Base-by-base conservation (phyloP, 2,888 invertebrate species). In the Drosophila borealis region DNA sequence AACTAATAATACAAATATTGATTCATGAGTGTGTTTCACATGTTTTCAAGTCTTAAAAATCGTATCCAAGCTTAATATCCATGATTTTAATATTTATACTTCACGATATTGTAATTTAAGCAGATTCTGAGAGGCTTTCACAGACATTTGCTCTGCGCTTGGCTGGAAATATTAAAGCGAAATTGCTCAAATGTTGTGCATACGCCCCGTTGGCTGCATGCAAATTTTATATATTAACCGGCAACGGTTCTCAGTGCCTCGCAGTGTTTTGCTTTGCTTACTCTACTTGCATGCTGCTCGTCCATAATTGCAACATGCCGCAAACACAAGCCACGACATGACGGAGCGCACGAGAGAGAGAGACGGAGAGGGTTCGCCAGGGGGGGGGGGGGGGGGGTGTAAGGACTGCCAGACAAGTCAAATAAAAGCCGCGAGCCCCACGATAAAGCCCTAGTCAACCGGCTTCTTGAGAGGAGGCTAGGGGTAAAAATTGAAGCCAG, bases 241-340 rank as follows among this genome's bases (percentile, higher is more conserved):
- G 74, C 76, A 61, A 49, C 42, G 48, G 59, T 44, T 48, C 74
- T 70, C 70, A 74, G 74, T 70, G 66, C 69, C 61, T 64, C 54
- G 57, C 55, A 44, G 66, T 74, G 59, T 44, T 57, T 55, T 39
- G 50, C 51, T 50, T 75, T 74, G 74, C 62, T 75, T 76, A 63
- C 68, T 72, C 62, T 59, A 60, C 56, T 82, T 80, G 88, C 84
- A 86, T 86, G 81, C 80, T 76, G 71, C 73, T 75, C 70, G 77
- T 78, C 80, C 84, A 86, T 89, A 88, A 89, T 89, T 88, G 86
- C 88, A 87, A 87, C 80, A 87, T 78, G 80, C 81, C 83, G 69
- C 81, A 83, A 73, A 75, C 71, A 78, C 80, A 82, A 59, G 25
- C 74, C 74, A 55, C 67, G 50, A 63, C 60, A 36, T 34, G 13